A percentile compares a stretch with the other conserved stretches of the same genome.
Evolutionary conservation across 2,888 invertebrate species (phyloP).

Genomic region (Falcaria lacertinaria): DNA sequence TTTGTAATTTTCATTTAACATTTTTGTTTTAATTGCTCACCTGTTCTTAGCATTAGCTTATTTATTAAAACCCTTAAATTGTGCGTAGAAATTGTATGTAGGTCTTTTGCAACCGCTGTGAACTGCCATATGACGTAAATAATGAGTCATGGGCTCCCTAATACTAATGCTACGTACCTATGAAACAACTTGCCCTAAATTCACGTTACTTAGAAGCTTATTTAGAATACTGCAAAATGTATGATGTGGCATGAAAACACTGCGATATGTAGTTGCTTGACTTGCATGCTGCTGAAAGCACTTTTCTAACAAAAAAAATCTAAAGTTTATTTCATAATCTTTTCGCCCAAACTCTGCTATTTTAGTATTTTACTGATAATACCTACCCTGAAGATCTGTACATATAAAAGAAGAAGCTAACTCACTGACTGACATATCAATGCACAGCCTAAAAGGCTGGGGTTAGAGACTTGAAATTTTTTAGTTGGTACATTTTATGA

Average conservation of each 20-base stretch:
- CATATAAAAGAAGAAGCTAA: too few species aligned
- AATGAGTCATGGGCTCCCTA: conserved; percentile 55
- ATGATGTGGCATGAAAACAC: conserved; percentile 17
- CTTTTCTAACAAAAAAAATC: neutral
- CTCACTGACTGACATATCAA: too few species aligned
- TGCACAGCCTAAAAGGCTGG: too few species aligned
- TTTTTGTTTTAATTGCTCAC: conserved; percentile 65
- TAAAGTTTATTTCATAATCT: too few species aligned
- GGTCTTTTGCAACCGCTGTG: conserved; percentile 29
- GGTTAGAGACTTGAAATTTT: too few species aligned
- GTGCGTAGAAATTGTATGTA: conserved; percentile 33
- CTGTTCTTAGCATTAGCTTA: conserved; percentile 35
- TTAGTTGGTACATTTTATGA: too few species aligned
- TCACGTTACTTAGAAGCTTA: conserved; percentile 20
- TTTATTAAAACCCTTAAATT: conserved; percentile 21
- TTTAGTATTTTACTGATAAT: too few species aligned
- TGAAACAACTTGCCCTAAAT: conserved; percentile 39
- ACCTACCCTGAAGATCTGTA: too few species aligned
- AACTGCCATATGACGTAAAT: conserved; percentile 47
- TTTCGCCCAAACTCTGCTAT: too few species aligned
- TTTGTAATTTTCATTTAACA: conserved; percentile 60
- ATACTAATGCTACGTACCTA: conserved; percentile 31
- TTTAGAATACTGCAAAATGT: conserved; percentile 8
- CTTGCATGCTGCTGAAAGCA: conserved; percentile 9
- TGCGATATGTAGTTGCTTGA: conserved; percentile 20